phyloP scores from a whole-genome alignment of 2,888 invertebrate species.

The Noctua comes region DNA sequence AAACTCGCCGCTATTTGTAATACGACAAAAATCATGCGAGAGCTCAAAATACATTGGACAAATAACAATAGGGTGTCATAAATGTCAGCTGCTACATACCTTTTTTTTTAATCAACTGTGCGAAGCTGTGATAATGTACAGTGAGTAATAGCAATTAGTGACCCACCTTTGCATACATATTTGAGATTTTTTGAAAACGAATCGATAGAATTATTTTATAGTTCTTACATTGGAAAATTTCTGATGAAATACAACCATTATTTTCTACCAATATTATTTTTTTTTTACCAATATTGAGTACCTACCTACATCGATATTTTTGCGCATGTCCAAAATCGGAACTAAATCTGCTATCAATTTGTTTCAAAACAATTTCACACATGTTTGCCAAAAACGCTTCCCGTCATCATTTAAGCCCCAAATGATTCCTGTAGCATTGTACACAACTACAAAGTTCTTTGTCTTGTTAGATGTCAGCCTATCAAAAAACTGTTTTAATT shows the following conservation, averaged over 20 bases:
- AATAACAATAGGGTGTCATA: conserved; percentile 50
- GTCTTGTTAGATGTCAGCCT: no score
- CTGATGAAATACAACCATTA: conserved; percentile 2
- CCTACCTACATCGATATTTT: not conserved
- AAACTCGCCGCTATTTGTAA: conserved; percentile 31
- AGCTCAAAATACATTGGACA: conserved; percentile 44
- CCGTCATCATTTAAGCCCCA: no score
- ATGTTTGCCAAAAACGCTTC: no score
- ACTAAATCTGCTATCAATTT: not conserved
- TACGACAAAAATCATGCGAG: not conserved
- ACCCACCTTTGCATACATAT: no score
- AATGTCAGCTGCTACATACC: conserved; percentile 43
- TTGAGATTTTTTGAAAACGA: no score
- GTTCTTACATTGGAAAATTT: not conserved
- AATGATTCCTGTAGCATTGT: no score
- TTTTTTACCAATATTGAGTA: not conserved
- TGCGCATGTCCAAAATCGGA: not conserved
- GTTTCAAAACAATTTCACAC: not conserved
- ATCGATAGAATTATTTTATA: no score
- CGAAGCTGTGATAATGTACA: conserved; percentile 14
- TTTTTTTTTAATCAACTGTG: conserved; percentile 39
- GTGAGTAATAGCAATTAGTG: no score
- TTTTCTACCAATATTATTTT: not conserved
- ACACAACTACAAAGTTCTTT: no score
- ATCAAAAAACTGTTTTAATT: no score